Base-by-base conservation (phyloP, 2,888 invertebrate genomes). In the Pachydiplax longipennis region DNA sequence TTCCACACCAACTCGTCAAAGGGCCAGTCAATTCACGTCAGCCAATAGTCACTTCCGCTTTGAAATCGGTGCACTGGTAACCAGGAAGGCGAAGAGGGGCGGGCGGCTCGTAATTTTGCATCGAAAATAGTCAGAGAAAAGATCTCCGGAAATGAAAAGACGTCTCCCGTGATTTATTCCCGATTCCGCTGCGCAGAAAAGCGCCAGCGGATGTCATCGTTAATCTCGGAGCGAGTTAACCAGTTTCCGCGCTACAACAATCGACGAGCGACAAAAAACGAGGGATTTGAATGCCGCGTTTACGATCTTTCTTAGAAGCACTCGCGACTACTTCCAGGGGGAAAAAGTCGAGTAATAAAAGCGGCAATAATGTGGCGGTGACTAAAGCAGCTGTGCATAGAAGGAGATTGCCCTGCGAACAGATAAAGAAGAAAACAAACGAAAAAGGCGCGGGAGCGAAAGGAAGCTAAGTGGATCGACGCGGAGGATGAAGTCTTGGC, bases 301-400 rank as follows among this genome's bases (percentile, higher is more conserved):
- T 87, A 87, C 87, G 87, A 87, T 22, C 61, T 35, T 87, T 87
- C 87, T 61, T 61, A 37, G 87, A 87, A 87, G 61, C 61, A 87
- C 61, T 87, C 87, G 31, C 58, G 48, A n/a, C 53, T 18, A 83
- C 53, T 48, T 25, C 31, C 58, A 15, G 25, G 22, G 22, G 35
- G 10, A 31, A 83, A 83, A 83, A 83, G 15, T 44, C 58, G 83
- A 25, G 82, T 8, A 58, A 83, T 83, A 61, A 87, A 87, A 87
- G 18, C 22, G 40, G 87, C 87, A n/a, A 48, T 65, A 87, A 87
- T 40, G 83, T 35, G 44, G 44, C 44, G 83, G 83, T 22, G 83
- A 58, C 58, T 53, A 61, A 87, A n/a, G 87, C 87, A 87, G 87
- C 87, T 87, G 87, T 12, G 37, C 61, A 65, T 83, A 58, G 40